Evolutionary conservation across 2,888 invertebrate species (phyloP).

Genomic region (Leptura quadrifasciata): DNA sequence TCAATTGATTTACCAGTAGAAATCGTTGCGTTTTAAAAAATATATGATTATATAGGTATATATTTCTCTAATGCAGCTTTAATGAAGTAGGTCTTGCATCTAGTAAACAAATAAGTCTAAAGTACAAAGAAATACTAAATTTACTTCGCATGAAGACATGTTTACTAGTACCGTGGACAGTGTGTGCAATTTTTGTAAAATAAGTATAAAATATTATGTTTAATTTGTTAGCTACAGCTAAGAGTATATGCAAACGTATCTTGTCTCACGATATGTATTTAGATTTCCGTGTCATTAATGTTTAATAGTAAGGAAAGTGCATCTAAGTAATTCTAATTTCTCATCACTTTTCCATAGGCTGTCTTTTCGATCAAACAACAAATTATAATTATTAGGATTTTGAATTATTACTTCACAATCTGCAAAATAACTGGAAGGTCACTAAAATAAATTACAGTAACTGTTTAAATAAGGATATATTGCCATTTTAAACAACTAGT

Average conservation of each 20-base stretch:
- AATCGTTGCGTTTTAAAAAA: slow-evolving; percentile 19
- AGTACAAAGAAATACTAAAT: slow-evolving; percentile 17
- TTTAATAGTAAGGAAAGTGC: not conserved
- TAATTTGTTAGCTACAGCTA: not conserved
- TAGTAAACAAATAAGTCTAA: not conserved
- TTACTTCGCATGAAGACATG: not conserved
- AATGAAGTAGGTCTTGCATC: slow-evolving; percentile 8
- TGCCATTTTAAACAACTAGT: no score
- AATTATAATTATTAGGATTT: no score
- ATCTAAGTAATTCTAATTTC: not conserved
- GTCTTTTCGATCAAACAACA: no score
- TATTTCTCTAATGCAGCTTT: slow-evolving; percentile 10
- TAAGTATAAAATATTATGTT: not conserved
- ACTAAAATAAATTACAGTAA: no score
- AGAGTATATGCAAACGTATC: not conserved
- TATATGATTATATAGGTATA: slow-evolving; percentile 1
- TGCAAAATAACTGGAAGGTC: no score
- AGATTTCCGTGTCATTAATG: not conserved
- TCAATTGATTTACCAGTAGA: slow-evolving; percentile 49
- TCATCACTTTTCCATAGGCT: no score
- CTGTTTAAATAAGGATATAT: no score
- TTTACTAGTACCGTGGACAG: not conserved
- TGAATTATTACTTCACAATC: no score
- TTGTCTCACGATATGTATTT: not conserved
- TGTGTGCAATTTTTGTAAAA: not conserved